Evolutionary conservation across 2,113 vertebrate genomes (phyloP).

Genomic region (Thermophis baileyi): DNA sequence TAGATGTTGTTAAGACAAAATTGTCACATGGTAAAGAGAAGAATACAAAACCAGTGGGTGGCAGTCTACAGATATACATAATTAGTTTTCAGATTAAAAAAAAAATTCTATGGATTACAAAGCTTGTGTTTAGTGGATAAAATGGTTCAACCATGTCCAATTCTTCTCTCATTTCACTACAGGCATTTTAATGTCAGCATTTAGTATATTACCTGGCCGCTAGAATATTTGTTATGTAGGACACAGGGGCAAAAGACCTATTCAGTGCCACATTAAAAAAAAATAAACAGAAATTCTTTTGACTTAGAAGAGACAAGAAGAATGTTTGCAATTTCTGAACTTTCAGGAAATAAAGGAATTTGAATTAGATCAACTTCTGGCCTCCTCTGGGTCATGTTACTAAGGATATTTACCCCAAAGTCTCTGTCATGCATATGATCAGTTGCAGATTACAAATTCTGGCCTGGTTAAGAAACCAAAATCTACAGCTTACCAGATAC

Average conservation of each 20-base stretch:
- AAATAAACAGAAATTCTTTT: not conserved
- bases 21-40: not conserved
- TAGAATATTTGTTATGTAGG: not conserved
- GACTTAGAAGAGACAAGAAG: not conserved
- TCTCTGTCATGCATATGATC: not conserved
- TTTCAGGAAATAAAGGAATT: not conserved
- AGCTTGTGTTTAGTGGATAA: not conserved
- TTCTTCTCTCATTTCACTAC: not conserved
- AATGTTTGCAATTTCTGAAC: not conserved
- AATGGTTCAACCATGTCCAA: not conserved
- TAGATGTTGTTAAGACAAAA: not conserved
- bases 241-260: not conserved
- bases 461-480: not conserved
- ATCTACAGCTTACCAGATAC: not conserved
- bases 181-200: not conserved
- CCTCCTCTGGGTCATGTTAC: not conserved
- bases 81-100: not conserved
- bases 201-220: not conserved
- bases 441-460: not conserved
- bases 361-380: not conserved
- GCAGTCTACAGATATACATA: not conserved
- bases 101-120: not conserved
- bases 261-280: not conserved
- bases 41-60: not conserved
- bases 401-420: not conserved